Percentiles rank a stretch among this genome's conserved stretches.
Conservation (phyloP, 2,888 invertebrate species). For the Stomorhina lunata region DNA sequence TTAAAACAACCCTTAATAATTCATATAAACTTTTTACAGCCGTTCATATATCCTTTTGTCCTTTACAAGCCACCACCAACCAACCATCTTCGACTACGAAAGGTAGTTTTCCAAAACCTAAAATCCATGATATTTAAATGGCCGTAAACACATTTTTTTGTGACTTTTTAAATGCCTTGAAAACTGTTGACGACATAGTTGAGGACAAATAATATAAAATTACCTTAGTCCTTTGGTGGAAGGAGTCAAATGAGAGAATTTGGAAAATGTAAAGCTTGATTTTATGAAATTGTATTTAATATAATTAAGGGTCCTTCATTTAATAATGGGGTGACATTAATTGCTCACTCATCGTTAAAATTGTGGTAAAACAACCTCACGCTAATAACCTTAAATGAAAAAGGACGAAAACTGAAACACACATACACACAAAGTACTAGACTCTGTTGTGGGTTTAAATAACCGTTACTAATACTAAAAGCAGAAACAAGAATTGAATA, state of each 20-base stretch:
- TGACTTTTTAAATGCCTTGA: constrained; percentile 66
- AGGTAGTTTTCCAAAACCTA: constrained; percentile 3
- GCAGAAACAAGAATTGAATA: background rate
- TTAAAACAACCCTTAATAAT: constrained; percentile 60
- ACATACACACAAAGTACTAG: background rate
- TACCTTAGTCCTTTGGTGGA: constrained; percentile 23
- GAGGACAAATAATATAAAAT: constrained; percentile 54
- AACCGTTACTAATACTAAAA: constrained; percentile 48
- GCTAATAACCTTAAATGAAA: background rate
- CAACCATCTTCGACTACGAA: background rate
- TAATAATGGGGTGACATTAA: constrained; percentile 80
- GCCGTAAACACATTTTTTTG: constrained; percentile 69
- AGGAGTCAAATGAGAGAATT: background rate
- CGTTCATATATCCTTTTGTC: too few relatives aligned
- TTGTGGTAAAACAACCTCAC: constrained; percentile 67
- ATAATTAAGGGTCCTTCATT: constrained; percentile 80
- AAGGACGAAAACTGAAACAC: background rate
- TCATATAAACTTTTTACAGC: constrained; percentile 16
- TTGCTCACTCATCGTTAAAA: constrained; percentile 75
- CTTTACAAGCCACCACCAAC: constrained; percentile 13
- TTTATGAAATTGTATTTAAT: constrained; percentile 76
- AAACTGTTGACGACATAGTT: constrained; percentile 59
- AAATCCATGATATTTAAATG: constrained; percentile 54
- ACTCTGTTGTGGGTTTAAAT: constrained; percentile 38
- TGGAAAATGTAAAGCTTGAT: constrained; percentile 43